Percentiles rank a stretch among this genome's conserved stretches.
Conservation (phyloP, 2,113 vertebrate species). For the Notothenia coriiceps region DNA sequence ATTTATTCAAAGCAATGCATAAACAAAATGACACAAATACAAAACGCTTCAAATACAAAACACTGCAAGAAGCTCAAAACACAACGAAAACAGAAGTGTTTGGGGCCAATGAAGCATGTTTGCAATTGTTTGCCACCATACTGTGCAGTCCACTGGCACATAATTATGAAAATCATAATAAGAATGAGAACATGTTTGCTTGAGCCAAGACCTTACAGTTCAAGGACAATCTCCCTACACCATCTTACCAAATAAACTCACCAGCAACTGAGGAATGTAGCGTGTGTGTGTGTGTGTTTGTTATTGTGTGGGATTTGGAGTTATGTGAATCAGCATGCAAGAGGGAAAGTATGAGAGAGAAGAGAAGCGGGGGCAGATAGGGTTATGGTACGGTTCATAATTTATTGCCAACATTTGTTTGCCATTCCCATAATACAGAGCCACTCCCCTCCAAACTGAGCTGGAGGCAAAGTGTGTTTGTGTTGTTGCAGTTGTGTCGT, state of each 20-base stretch:
- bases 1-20: too few relatives aligned
- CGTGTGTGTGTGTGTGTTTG: constrained; percentile 32
- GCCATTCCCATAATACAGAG: constrained; percentile 35
- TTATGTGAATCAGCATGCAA: constrained; percentile 18
- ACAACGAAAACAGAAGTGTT: too few relatives aligned
- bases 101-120: too few relatives aligned
- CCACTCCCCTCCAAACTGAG: too few relatives aligned
- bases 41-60: too few relatives aligned
- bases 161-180: neutral
- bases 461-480: too few relatives aligned
- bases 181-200: neutral
- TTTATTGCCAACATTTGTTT: constrained; percentile 47
- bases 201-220: neutral
- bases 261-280: constrained; percentile 58
- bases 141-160: neutral
- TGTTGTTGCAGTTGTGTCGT: too few relatives aligned
- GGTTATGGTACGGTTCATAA: constrained; percentile 2
- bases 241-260: constrained; percentile 21
- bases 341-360: constrained; percentile 8
- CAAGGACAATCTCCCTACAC: neutral
- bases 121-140: too few relatives aligned
- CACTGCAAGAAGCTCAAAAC: too few relatives aligned
- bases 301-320: constrained; percentile 2
- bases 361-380: neutral
- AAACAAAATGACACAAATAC: too few relatives aligned